A percentile compares a stretch with the other conserved stretches of the same genome.
These are phyloP conservation scores for Limnephilus auricula DNA, from an alignment of 2,888 invertebrate genomes.

Conservation along the genomic window DNA sequence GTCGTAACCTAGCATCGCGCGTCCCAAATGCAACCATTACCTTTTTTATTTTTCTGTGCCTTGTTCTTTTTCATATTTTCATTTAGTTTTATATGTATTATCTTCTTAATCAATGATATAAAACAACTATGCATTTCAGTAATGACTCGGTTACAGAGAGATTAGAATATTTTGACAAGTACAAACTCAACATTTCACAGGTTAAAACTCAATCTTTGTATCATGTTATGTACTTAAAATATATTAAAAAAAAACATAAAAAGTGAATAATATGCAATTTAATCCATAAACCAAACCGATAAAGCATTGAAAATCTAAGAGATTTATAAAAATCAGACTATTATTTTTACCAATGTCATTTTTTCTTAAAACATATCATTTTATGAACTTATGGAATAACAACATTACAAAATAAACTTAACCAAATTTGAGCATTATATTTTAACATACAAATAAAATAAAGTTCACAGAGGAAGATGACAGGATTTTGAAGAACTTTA, in stretches of 20 bases:
- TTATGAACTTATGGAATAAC: background rate
- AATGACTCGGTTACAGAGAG: background rate
- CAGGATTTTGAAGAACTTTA: background rate
- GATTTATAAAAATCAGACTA: background rate
- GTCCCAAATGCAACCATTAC: too few relatives aligned
- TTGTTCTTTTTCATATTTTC: too few relatives aligned
- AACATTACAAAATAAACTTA: background rate
- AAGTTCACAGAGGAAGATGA: background rate
- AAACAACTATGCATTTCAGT: background rate
- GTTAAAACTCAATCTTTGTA: background rate
- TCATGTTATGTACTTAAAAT: background rate
- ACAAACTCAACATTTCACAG: background rate
- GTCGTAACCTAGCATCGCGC: too few relatives aligned
- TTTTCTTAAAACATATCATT: background rate
- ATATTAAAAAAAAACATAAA: background rate
- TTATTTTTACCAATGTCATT: background rate
- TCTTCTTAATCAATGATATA: too few relatives aligned
- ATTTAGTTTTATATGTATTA: too few relatives aligned
- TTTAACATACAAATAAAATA: background rate
- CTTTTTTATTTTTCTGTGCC: too few relatives aligned
- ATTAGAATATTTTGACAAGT: background rate
- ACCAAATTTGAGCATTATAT: constrained; percentile 2
- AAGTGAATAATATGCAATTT: background rate
- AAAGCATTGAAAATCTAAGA: background rate
- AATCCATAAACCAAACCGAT: background rate